Percentiles rank a stretch among this genome's conserved stretches.
These are phyloP conservation scores for Pitangus sulphuratus DNA, from an alignment of 2,797 vertebrate species.

Conservation along the genomic window DNA sequence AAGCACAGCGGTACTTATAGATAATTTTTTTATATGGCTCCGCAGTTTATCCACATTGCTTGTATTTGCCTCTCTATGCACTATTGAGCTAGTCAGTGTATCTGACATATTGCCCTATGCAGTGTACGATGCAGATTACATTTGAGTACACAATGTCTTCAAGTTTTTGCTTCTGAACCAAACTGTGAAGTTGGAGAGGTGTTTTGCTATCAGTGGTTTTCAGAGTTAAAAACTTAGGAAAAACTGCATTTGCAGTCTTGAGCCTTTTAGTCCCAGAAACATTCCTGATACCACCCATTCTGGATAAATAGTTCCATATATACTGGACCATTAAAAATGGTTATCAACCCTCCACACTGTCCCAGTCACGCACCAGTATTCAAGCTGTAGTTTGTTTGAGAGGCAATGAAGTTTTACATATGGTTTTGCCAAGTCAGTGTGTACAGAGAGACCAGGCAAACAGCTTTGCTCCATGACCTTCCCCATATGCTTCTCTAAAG, in stretches of 20 bases:
- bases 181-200: background rate
- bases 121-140: background rate
- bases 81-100: background rate
- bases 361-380: background rate
- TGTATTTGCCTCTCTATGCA: background rate
- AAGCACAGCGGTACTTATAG: background rate
- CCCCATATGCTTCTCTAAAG: background rate
- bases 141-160: rapidly evolving
- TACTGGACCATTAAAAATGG: background rate
- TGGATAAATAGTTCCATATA: background rate
- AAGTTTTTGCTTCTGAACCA: background rate
- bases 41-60: background rate
- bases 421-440: background rate
- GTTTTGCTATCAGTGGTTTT: background rate
- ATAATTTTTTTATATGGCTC: background rate
- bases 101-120: background rate
- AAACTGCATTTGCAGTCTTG: background rate
- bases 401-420: background rate
- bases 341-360: background rate
- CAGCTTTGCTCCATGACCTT: background rate
- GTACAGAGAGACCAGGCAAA: background rate
- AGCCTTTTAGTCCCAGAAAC: background rate
- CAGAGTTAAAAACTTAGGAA: background rate
- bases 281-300: background rate
- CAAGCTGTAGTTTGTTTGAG: background rate